Conservation (phyloP, 2,888 invertebrate genomes). For the Pristionchus japonicus region DNA sequence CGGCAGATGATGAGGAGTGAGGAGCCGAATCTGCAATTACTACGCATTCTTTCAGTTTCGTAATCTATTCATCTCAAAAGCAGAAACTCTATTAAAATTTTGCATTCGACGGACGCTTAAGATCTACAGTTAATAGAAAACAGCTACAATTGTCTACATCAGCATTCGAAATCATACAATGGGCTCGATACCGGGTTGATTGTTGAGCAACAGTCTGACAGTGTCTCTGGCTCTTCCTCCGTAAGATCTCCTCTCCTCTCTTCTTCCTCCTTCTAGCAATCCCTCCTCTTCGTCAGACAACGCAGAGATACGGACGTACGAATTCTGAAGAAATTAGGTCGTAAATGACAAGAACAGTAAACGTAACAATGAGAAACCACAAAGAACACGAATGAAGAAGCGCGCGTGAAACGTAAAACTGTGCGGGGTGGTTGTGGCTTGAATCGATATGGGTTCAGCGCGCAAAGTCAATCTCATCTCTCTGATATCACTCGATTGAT, state of each 20-base stretch:
- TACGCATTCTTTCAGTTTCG: background rate
- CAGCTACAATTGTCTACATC: too few relatives aligned
- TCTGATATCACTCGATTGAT: background rate
- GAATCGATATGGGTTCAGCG: background rate
- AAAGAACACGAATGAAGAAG: background rate
- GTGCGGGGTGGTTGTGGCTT: background rate
- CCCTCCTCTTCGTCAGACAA: constrained; percentile 39
- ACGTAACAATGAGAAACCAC: background rate
- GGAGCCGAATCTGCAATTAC: background rate
- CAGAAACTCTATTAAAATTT: too few relatives aligned
- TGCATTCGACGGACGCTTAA: too few relatives aligned
- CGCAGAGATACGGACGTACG: background rate
- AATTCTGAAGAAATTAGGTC: background rate
- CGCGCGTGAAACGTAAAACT: background rate
- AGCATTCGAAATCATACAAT: too few relatives aligned
- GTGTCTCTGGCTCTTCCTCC: constrained; percentile 7
- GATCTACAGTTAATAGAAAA: too few relatives aligned
- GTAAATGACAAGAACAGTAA: background rate
- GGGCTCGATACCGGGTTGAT: background rate
- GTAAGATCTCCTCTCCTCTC: background rate
- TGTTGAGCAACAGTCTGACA: constrained; percentile 23
- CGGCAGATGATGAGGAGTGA: constrained; percentile 8
- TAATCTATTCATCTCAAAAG: background rate
- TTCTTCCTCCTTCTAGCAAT: background rate
- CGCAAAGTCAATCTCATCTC: background rate